Percentiles rank a stretch among this genome's conserved stretches.
phyloP scores from a whole-genome alignment of 2,113 vertebrate species.

The Neogobius melanostomus region DNA sequence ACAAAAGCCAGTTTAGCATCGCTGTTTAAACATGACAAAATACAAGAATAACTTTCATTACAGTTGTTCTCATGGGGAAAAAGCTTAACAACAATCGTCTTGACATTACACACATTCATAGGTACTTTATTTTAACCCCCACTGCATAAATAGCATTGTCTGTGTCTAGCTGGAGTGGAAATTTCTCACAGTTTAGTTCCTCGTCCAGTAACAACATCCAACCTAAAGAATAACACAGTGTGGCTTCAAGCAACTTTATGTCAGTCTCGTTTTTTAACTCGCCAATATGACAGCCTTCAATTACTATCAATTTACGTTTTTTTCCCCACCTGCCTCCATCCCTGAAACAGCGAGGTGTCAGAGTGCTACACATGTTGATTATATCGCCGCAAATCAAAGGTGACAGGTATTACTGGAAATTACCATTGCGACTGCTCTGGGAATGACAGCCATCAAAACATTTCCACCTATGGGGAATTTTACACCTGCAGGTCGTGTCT shows the following conservation, averaged over 20 bases:
- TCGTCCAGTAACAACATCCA: no score
- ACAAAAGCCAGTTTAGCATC: no score
- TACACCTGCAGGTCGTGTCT: neutral
- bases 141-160: no score
- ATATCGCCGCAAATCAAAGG: conserved; percentile 16
- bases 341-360: conserved; percentile 4
- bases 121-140: no score
- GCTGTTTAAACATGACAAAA: no score
- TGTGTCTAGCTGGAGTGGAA: neutral
- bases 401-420: conserved; percentile 35
- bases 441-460: conserved; percentile 5
- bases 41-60: no score
- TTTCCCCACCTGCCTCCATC: conserved; percentile 1
- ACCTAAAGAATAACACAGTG: no score
- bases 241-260: conserved; percentile 23
- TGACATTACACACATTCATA: no score
- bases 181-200: no score
- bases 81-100: no score
- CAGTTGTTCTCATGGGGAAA: no score
- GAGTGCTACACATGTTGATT: conserved; percentile 30
- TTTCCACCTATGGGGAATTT: neutral
- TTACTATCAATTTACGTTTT: conserved; percentile 39
- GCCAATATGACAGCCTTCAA: conserved; percentile 29
- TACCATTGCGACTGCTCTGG: neutral
- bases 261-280: conserved; percentile 34